Base-by-base conservation (phyloP, 2,888 invertebrate species). In the Eupithecia inturbata region DNA sequence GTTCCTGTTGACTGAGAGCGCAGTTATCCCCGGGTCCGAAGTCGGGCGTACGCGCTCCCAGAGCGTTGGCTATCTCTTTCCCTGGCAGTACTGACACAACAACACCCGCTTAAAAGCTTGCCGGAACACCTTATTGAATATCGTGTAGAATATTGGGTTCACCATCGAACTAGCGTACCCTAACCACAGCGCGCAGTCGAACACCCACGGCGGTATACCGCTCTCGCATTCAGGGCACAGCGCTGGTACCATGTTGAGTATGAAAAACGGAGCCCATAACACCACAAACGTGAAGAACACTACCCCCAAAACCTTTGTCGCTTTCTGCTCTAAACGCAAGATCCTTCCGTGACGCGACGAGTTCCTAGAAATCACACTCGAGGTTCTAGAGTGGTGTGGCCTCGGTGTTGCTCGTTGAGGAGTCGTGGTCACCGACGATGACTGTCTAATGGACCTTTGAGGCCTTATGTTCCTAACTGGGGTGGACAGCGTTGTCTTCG, bases 231-330 rank as follows among this genome's bases (percentile, higher is more conserved):
- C 96, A 12, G 96, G 95, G 84, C 98, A 98, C 12, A 98, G 95
- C 0, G 97, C 97, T 19, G 98, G 97, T 79, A 98, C 93, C 86
- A 99, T 95, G 87, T 99, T 99, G 16, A 98, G 95, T 10, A 98
- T 97, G 90, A 99, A 99, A 92, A 99, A 99, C 16, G 99, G 99
- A n/a, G 98, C 97, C 98, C 99, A 99, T 53, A 98, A 95, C 66
- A 98, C 96, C 39, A 98, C 98, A 88, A 99, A 99, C 0, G 98
- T 98, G 90, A 98, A 98, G 93, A 99, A 99, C 1, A 99, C 98
- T 0, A 99, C 97, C 4, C 98, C 98, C 28, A 99, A 93, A 6
- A 99, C 99, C 93, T 99, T 98, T 16, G 99, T 99, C 0, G 99
- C 99, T 89, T 99, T 99, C 88, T 99, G 99, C 88, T 99, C 99